These are phyloP conservation scores for Subanguina moxae DNA, from an alignment of 1,140 invertebrate genomes.

Conservation along the genomic window DNA sequence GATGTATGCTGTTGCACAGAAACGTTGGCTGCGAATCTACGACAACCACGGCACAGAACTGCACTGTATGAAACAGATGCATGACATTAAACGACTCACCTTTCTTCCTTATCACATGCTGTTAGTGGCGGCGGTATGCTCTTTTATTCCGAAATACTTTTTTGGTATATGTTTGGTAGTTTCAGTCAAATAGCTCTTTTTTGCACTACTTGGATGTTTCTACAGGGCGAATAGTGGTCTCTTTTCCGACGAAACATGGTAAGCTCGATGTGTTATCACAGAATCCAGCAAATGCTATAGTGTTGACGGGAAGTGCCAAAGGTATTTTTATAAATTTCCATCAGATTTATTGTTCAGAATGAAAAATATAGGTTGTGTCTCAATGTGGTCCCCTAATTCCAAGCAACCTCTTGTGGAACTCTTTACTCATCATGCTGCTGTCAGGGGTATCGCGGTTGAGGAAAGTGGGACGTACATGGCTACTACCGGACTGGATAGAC, in stretches of 20 bases:
- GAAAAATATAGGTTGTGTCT: conserved; percentile 68
- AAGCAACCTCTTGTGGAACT: conserved; percentile 81
- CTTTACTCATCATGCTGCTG: conserved; percentile 75
- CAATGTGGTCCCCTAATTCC: conserved; percentile 88
- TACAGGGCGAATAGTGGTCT: conserved; percentile 79
- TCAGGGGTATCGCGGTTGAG: conserved; percentile 75
- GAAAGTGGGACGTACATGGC: conserved; percentile 68
- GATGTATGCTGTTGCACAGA: conserved; percentile 94
- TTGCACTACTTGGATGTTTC: conserved; percentile 89
- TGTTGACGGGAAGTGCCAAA: conserved; percentile 82
- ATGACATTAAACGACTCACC: conserved; percentile 75
- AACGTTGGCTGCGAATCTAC: conserved; percentile 92
- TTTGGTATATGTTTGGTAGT: conserved; percentile 24
- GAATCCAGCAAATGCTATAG: conserved; percentile 88
- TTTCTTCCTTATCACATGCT: conserved; percentile 97
- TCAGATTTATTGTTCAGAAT: conserved; percentile 2
- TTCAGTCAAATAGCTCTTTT: conserved; percentile 75
- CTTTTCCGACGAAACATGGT: conserved; percentile 72
- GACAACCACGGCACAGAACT: conserved; percentile 93
- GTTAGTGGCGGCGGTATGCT: conserved; percentile 74
- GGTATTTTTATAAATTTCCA: conserved; percentile 63
- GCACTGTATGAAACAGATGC: conserved; percentile 85
- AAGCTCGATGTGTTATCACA: conserved; percentile 79
- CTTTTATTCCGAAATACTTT: neutral
- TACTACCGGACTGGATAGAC: conserved; percentile 51